These are phyloP conservation scores for Bubo scandiacus DNA, from an alignment of 2,113 vertebrate genomes.

Conservation along the genomic window DNA sequence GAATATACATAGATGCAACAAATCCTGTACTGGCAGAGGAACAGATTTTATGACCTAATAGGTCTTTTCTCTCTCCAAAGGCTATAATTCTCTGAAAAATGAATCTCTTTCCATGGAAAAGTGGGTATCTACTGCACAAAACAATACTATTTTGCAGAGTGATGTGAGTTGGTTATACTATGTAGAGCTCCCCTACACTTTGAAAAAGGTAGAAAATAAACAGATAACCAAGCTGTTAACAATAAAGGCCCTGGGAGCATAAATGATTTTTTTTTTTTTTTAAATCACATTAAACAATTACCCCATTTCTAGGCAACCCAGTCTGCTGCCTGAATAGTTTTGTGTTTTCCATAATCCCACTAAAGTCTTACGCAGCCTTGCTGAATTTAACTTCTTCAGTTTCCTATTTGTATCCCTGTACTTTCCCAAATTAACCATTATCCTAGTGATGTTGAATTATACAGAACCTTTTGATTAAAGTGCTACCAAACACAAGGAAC, in stretches of 20 bases:
- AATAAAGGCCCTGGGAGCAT: background rate
- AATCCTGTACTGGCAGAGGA: slow-evolving; percentile 47
- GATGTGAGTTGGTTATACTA: background rate
- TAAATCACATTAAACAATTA: slow-evolving; percentile 5
- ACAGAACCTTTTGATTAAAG: slow-evolving; percentile 28
- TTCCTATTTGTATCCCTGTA: background rate
- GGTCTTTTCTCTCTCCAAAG: slow-evolving; percentile 42
- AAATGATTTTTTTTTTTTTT: background rate
- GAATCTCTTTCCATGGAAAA: background rate
- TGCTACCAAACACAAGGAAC: background rate
- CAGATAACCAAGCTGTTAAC: background rate
- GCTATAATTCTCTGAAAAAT: slow-evolving; percentile 20
- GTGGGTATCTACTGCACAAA: background rate
- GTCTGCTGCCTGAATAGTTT: background rate
- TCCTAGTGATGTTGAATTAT: slow-evolving; percentile 34
- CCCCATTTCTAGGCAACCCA: slow-evolving; percentile 20
- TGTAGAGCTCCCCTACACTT: background rate
- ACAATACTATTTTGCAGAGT: background rate
- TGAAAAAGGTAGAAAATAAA: background rate
- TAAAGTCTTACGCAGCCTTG: background rate
- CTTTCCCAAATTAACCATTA: slow-evolving; percentile 4
- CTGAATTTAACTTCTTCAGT: slow-evolving; percentile 25
- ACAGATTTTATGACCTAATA: slow-evolving; percentile 60
- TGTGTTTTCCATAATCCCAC: slow-evolving; percentile 6
- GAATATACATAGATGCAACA: slow-evolving; percentile 57